Percentiles rank a stretch among this genome's conserved stretches.
Evolutionary conservation across 2,113 vertebrate species (phyloP).

Genomic region (Thalassarche chlororhynchos): DNA sequence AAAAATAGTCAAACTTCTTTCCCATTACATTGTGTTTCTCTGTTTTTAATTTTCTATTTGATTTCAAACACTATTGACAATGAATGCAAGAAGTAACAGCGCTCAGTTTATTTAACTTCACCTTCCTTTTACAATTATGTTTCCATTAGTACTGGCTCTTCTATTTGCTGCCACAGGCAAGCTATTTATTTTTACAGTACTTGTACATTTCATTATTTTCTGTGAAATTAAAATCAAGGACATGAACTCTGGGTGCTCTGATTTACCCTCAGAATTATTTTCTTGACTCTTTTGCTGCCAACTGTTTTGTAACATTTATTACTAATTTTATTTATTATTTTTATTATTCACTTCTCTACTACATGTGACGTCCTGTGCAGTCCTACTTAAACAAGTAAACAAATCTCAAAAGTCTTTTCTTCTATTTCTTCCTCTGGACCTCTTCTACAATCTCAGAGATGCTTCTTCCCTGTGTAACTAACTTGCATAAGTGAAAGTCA

Average conservation of each 20-base stretch:
- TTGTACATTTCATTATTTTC: background rate
- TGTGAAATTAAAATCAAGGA: background rate
- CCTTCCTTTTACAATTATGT: background rate
- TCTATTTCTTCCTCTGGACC: background rate
- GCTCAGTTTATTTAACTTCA: background rate
- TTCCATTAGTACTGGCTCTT: background rate
- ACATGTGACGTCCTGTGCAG: background rate
- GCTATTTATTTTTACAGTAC: background rate
- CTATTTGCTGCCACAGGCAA: background rate
- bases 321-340: background rate
- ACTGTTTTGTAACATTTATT: background rate
- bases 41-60: background rate
- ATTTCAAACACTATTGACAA: background rate
- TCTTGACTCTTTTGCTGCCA: background rate
- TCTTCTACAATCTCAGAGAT: background rate
- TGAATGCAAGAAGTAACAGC: background rate
- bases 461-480: background rate
- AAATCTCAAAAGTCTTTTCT: background rate
- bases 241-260: background rate
- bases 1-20: background rate
- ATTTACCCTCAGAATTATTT: background rate
- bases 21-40: background rate
- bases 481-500: background rate
- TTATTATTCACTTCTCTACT: background rate
- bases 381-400: background rate